Base-by-base conservation (phyloP, 2,888 invertebrate species). In the Tillus elongatus region DNA sequence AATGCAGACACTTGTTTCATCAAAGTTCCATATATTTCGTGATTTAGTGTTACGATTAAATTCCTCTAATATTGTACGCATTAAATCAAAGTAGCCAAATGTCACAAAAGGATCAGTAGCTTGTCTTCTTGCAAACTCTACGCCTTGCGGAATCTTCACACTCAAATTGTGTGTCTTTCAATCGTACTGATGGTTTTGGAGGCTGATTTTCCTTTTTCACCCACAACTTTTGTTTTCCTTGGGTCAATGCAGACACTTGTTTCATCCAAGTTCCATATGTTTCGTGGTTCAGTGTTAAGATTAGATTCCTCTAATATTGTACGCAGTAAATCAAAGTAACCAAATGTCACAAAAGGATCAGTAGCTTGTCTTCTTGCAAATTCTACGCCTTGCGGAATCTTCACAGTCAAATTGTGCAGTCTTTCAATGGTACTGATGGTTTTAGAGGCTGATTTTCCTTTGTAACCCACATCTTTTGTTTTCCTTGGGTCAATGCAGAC, bases 401-500 rank as follows among this genome's bases (percentile, higher is more conserved):
- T n/a, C n/a, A n/a, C n/a, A n/a, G n/a, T n/a, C n/a, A n/a, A n/a
- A n/a, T n/a, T n/a, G n/a, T n/a, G n/a, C n/a, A n/a, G n/a, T n/a
- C n/a, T n/a, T n/a, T n/a, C n/a, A n/a, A n/a, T n/a, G n/a, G 50
- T 54, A 1, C 45, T 46, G 42, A 45, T 35, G 27, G 46, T 47
- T 29, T 44, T 36, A 8, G 48, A 37, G 29, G 37, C 11, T 12
- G 45, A 36, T 9, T 30, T 19, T 19, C 40, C 39, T 35, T 33
- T 36, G 33, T 39, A 15, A 11, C 43, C 45, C 35, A 47, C 44
- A 30, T 43, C 27, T 46, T 48, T 48, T 10, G 39, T 46, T 40
- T 40, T 43, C 4, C 35, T 36, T 9, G 43, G 47, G 38, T 45
- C 41, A 2, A 19, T 13, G 14, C 34, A 35, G 33, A 46, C 44